Evolutionary conservation across 2,888 invertebrate species (phyloP).

Genomic region (Synanthedon myopaeformis): DNA sequence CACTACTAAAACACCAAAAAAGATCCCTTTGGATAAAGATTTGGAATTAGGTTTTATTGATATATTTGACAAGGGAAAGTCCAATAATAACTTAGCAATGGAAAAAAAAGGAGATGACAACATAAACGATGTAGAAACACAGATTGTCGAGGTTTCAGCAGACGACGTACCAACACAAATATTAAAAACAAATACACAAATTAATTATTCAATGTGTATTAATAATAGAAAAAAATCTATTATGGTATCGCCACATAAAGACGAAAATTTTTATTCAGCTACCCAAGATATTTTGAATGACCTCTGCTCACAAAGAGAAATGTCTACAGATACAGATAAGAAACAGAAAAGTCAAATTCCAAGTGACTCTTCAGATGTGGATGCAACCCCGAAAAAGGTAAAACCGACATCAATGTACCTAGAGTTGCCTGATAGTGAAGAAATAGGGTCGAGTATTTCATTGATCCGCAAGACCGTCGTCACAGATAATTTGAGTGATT

Average conservation of each 20-base stretch:
- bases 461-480: constrained; percentile 12
- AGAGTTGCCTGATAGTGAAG: constrained; percentile 50
- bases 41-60: not conserved
- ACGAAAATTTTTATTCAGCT: constrained; percentile 39
- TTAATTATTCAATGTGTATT: not conserved
- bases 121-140: constrained; percentile 20
- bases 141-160: constrained; percentile 15
- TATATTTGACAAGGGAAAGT: not conserved
- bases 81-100: not conserved
- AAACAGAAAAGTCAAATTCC: constrained; percentile 4
- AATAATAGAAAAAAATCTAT: constrained; percentile 3
- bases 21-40: not conserved
- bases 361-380: constrained; percentile 40
- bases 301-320: constrained; percentile 37
- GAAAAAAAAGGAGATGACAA: not conserved
- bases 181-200: constrained; percentile 9
- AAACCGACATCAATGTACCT: constrained; percentile 29
- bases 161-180: constrained; percentile 39
- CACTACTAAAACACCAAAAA: not conserved
- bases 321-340: constrained; percentile 5
- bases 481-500: constrained; percentile 41
- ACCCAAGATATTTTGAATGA: constrained; percentile 52
- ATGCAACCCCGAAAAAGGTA: constrained; percentile 41
- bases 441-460: constrained; percentile 40
- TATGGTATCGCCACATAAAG: constrained; percentile 2